phyloP scores from a whole-genome alignment of 1,140 invertebrate species.

The Heliconius melpomene region DNA sequence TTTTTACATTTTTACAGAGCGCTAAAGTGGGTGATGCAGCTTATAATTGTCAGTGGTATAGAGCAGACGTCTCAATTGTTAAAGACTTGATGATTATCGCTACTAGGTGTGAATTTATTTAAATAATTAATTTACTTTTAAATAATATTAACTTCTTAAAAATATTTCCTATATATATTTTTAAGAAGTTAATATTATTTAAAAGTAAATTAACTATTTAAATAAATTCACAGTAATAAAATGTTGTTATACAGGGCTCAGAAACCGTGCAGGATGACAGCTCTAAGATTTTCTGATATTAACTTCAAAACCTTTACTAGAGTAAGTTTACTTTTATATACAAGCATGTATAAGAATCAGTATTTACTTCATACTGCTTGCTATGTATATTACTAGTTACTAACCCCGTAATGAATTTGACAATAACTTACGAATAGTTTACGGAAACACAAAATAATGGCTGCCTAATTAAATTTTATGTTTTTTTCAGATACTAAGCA shows the following conservation, averaged over 20 bases:
- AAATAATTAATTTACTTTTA: not conserved
- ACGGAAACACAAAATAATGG: not conserved
- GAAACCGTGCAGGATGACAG: slow-evolving; percentile 53
- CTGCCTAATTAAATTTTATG: not conserved
- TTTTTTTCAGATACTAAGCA: slow-evolving; percentile 53
- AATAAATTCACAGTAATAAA: too few species aligned
- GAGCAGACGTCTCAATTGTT: slow-evolving; percentile 32
- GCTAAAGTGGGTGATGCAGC: slow-evolving; percentile 43
- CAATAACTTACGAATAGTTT: too few species aligned
- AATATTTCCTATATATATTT: too few species aligned
- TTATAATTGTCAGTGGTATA: slow-evolving; percentile 51
- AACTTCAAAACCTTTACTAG: slow-evolving; percentile 48
- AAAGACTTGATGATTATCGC: slow-evolving; percentile 49
- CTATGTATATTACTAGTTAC: too few species aligned
- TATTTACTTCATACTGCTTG: too few species aligned
- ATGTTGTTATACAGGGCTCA: slow-evolving; percentile 48
- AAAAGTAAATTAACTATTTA: too few species aligned
- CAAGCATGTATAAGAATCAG: too few species aligned
- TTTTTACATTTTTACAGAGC: slow-evolving; percentile 40
- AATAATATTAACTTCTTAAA: not conserved
- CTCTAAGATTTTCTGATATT: slow-evolving; percentile 48
- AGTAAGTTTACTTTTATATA: slow-evolving; percentile 37
- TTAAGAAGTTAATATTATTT: too few species aligned
- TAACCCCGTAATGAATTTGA: too few species aligned
- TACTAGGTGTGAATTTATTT: slow-evolving; percentile 37